Evolutionary conservation across 2,113 vertebrate species (phyloP).

Genomic region (Tragelaphus strepsiceros): DNA sequence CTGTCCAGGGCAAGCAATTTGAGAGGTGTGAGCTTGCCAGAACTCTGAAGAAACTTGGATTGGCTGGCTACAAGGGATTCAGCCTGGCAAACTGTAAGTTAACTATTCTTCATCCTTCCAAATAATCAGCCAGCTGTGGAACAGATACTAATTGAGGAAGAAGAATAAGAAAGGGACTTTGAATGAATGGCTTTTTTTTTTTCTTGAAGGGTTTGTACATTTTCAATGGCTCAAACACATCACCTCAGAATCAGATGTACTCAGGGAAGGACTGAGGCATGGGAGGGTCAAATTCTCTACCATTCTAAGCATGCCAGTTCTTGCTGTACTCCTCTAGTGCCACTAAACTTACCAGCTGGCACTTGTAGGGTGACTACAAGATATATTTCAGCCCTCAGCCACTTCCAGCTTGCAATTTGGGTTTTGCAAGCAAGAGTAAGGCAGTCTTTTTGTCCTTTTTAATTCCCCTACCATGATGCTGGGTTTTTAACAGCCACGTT

Average conservation of each 20-base stretch:
- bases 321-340: background rate
- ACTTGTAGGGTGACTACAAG: background rate
- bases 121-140: background rate
- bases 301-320: background rate
- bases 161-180: background rate
- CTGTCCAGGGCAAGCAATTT: conserved; percentile 62
- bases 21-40: conserved; percentile 75
- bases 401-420: background rate
- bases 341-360: background rate
- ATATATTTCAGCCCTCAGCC: background rate
- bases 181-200: background rate
- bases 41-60: conserved; percentile 49
- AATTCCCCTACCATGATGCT: background rate
- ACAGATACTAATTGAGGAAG: background rate
- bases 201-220: background rate
- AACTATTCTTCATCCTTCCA: background rate
- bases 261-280: background rate
- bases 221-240: background rate
- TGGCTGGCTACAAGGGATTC: conserved; percentile 59
- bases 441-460: background rate
- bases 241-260: background rate
- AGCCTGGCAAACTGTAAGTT: conserved; percentile 77
- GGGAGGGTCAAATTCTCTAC: background rate
- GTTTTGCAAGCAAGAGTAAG: background rate
- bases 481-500: background rate